Conservation (phyloP, 2,888 invertebrate genomes). For the Lymantria monacha region DNA sequence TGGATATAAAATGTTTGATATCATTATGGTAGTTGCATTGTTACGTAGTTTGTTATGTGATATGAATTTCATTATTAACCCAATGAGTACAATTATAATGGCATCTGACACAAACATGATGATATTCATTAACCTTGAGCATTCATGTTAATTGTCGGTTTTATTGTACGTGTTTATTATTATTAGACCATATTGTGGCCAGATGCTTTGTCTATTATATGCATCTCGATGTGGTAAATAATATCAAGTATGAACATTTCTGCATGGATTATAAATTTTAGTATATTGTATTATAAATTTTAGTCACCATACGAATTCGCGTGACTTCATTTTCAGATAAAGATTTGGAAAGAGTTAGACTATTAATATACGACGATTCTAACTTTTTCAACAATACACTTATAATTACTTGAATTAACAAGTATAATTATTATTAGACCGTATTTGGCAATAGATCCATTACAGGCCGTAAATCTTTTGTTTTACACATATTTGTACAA, state of each 20-base stretch:
- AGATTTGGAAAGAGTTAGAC: background rate
- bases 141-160: constrained; percentile 13
- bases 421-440: no score
- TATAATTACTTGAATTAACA: no score
- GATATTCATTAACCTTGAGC: constrained; percentile 34
- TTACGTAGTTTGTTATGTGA: constrained; percentile 13
- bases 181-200: constrained; percentile 9
- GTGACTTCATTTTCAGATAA: constrained; percentile 7
- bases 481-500: no score
- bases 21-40: no score
- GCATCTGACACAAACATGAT: constrained; percentile 31
- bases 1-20: background rate
- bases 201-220: constrained; percentile 10
- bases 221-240: constrained; percentile 10
- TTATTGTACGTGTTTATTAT: constrained; percentile 6
- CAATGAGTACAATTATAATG: constrained; percentile 27
- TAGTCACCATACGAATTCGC: constrained; percentile 1
- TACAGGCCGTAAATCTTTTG: no score
- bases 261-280: constrained; percentile 11
- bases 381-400: background rate
- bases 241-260: constrained; percentile 8
- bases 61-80: constrained; percentile 28
- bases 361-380: background rate
- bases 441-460: no score
- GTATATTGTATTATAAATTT: constrained; percentile 5